Base-by-base conservation (phyloP, 2,113 vertebrate genomes). In the Pterocles burchelli region DNA sequence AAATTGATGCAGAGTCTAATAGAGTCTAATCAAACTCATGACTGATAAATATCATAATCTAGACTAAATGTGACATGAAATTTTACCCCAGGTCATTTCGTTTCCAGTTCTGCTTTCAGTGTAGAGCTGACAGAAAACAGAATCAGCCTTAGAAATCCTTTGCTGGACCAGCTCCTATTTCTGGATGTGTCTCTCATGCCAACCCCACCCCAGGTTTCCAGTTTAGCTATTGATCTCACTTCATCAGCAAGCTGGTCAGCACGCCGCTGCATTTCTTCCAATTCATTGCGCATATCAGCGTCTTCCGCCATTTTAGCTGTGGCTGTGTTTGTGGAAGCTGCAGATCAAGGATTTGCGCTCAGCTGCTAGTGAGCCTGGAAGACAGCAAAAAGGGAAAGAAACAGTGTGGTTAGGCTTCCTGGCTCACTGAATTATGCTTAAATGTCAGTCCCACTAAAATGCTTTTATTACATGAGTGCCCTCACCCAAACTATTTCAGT, bases 211-310 rank as follows among this genome's bases (percentile, higher is more conserved):
- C 77, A 55, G 4, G 66, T 45, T 72, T 68, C 73, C 70, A 18
- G 38, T 61, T 71, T 49, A 89, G 93, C 65, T 65, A 2, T 75
- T 2, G 14, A 74, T 55, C 93, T 99, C 94, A 99, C 99, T 98
- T 99, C 99, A 96, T 99, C 99, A 2, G 98, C 99, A 83, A 99
- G 98, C 98, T 99, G 99, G 98, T 99, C 99, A 0, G 99, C 99
- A 70, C 99, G 98, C 90, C 99, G 98, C 98, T 99, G 99, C 99
- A 99, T 99, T 97, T 99, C 99, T 92, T 99, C 99, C 97, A 99
- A 97, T 98, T 99, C 99, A 98, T 99, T 99, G 98, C 99, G 99
- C 99, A 99, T 99, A 93, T 99, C 99, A 2, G 99, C 98, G 5
- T 99, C 99, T 84, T 99, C 99, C 45, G 99, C 99, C 99, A 99